phyloP scores from a whole-genome alignment of 2,113 vertebrate genomes.

The Cynocephalus volans region DNA sequence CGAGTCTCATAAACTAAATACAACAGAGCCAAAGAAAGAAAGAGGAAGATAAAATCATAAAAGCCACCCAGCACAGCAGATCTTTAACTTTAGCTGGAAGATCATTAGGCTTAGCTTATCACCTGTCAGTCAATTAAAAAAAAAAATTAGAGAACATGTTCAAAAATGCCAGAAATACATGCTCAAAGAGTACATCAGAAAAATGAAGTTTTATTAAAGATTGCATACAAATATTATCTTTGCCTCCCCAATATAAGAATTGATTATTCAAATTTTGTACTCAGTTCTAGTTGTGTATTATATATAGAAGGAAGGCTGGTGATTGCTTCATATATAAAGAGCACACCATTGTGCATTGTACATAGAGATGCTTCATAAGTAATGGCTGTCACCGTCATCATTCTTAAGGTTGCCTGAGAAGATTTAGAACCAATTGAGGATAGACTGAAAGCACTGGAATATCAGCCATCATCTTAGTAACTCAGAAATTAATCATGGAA shows the following conservation, averaged over 20 bases:
- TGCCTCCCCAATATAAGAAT: rapidly evolving
- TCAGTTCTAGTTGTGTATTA: neutral
- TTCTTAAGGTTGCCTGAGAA: neutral
- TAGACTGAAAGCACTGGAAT: neutral
- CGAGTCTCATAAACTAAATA: neutral
- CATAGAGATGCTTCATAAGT: neutral
- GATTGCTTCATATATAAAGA: neutral
- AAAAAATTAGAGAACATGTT: neutral
- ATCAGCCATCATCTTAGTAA: neutral
- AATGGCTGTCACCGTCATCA: neutral
- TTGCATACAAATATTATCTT: neutral
- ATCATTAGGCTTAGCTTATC: neutral
- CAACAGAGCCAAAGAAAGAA: neutral
- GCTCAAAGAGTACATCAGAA: neutral
- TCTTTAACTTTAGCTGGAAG: neutral
- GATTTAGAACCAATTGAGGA: neutral
- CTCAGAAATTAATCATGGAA: neutral
- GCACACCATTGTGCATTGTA: neutral
- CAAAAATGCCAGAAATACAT: neutral
- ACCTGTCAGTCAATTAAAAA: neutral
- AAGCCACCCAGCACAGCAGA: neutral
- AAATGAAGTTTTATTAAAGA: neutral
- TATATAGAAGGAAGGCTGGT: neutral
- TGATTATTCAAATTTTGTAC: neutral
- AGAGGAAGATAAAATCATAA: neutral